Evolutionary conservation across 2,888 invertebrate genomes (phyloP), one percentile per base, ranked within the genome.

Genomic region (Cosmorhoe ocellata): DNA sequence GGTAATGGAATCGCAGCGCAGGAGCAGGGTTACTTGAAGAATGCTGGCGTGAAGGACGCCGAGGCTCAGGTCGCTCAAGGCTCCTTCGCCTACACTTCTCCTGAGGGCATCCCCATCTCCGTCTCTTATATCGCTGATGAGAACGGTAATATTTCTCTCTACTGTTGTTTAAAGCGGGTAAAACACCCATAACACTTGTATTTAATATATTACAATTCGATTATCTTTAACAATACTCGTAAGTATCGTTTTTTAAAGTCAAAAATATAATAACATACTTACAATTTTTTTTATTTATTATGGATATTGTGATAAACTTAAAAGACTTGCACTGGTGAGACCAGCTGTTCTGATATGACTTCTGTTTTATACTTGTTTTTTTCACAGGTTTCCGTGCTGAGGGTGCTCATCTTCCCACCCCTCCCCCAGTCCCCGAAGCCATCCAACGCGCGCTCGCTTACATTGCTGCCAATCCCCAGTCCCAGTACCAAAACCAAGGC

Each of bases 1-100:
- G 94, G 93, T 24, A 95, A 95, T 68, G 95, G 95, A 9, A 95
- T 95, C 59, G 89, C 90, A 4, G 94, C 92, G 0, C 92, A 94
- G 63, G 95, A 95, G 70, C 90, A 91, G 56, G 95, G 95, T 7
- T 94, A 91, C 76, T 76, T 94, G 63, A 95, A 94, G 84, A 94
- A 94, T 71, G 85, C 92, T 24, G 94, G 94, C 2, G 79, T 88
- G 11, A 92, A 93, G 63, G 93, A 94, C 18, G 90, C 86, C 0
- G 94, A 93, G 65, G 92, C 92, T 0, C 91, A 94, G 66, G 92
- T 93, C 0, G 94, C 94, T 2, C 92, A 94, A 71, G 95, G 95
- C 3, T 92, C 92, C 14, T 93, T 91, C 79, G 89, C 91, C 24
- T 95, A 95, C 86, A 94, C 93, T 31, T 93, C 94, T 34, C 94